Base-by-base conservation (phyloP, 2,888 invertebrate species). In the Meloe dianella region DNA sequence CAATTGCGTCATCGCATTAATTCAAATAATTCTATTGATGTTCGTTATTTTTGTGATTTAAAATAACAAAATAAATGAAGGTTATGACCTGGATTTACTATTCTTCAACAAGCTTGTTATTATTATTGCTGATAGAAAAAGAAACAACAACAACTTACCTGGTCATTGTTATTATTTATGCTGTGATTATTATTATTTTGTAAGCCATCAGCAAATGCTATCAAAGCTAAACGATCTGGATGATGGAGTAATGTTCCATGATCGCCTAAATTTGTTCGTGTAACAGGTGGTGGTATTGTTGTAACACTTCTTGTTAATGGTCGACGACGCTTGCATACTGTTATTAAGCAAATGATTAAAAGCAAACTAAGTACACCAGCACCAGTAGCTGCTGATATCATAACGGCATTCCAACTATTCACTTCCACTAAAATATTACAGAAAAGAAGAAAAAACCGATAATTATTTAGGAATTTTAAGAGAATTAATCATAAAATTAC, bases 171-270 rank as follows among this genome's bases (percentile, higher is more conserved):
- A 24, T 51, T 54, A 54, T 54, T 54, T 17, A 17, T 47, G 20
- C 8, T 51, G 51, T 51, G n/a, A n/a, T 47, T 47, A 47, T 47
- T 47, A 47, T 47, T 17, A 54, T 73, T 75, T 72, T 85, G 84
- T 54, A 84, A 80, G 8, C 85, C 85, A 73, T 87, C 86, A 57
- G 86, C 86, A 75, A 85, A 87, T 3, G 87, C 86, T 70, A 87
- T 87, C 67, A 87, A 79, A 35, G 87, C 86, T 73, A 86, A 79
- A 58, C 87, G 78, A 76, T 87, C 87, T n/a, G 85, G 85, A 76
- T 85, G 85, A 54, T 83, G 82, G 51, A 83, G 72, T 30, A 82
- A 76, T 54, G 78, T 78, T 7, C 81, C 80, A 67, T 83, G 83
- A 74, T 82, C 82, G 35, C 78, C 77, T 62, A 79, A 73, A 71